Percentiles rank a stretch among this genome's conserved stretches.
These are phyloP conservation scores for Drosophila colorata DNA, from an alignment of 2,888 invertebrate genomes.

Conservation along the genomic window DNA sequence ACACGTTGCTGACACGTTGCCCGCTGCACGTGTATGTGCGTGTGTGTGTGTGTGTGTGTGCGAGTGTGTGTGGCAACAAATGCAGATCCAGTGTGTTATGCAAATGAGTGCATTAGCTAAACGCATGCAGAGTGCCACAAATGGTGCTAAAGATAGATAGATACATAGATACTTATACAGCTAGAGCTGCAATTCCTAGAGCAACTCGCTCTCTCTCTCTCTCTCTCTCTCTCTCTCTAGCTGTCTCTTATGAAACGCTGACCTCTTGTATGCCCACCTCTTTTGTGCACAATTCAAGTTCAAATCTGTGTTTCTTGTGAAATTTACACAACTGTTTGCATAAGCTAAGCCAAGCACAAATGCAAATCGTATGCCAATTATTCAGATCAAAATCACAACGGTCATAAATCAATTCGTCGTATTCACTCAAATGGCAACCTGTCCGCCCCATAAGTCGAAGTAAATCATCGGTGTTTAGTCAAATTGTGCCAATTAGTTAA, in stretches of 20 bases:
- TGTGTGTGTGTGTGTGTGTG: constrained; percentile 20
- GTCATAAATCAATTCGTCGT: constrained; percentile 29
- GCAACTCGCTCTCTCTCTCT: too few species aligned
- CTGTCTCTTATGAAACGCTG: constrained; percentile 37
- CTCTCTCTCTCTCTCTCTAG: too few species aligned
- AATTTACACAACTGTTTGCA: constrained; percentile 63
- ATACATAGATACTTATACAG: not conserved
- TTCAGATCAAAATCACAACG: constrained; percentile 23
- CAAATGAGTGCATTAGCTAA: constrained; percentile 67
- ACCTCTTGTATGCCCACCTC: not conserved
- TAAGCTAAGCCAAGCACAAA: constrained; percentile 48
- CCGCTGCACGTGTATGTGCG: constrained; percentile 5
- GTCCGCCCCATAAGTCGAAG: constrained; percentile 40
- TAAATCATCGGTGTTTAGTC: constrained; percentile 37
- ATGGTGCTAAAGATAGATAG: constrained; percentile 43
- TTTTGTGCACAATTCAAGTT: constrained; percentile 45
- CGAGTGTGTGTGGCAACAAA: constrained; percentile 52
- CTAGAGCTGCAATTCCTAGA: not conserved
- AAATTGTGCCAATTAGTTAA: constrained; percentile 43
- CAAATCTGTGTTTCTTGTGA: constrained; percentile 31
- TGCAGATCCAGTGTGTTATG: constrained; percentile 69
- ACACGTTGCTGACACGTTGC: constrained; percentile 40
- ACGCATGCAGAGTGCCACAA: constrained; percentile 33
- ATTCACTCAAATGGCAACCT: constrained; percentile 19
- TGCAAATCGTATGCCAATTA: constrained; percentile 26